Percentiles rank a stretch among this genome's conserved stretches.
phyloP scores from a whole-genome alignment of 1,140 invertebrate genomes.

The Thereuonema tuberculata region DNA sequence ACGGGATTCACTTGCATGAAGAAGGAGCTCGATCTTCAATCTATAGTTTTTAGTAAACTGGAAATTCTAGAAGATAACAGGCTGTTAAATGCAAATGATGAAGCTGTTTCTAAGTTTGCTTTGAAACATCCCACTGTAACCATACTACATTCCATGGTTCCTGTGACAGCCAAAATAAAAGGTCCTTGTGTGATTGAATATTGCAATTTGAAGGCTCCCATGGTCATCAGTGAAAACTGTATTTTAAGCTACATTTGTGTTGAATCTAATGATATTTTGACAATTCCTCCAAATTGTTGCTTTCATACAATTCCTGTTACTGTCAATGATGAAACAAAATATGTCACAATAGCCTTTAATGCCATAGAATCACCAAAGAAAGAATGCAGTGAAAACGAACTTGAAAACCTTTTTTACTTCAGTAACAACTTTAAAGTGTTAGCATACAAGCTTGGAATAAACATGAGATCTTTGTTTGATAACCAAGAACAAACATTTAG shows the following conservation, averaged over 20 bases:
- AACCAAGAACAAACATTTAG: conserved; percentile 13
- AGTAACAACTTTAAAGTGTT: conserved; percentile 21
- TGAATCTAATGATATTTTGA: conserved; percentile 4
- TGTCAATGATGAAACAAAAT: conserved; percentile 16
- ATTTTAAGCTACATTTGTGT: conserved; percentile 33
- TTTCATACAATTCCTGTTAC: conserved; percentile 31
- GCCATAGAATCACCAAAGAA: conserved; percentile 33
- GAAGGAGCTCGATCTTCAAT: too few relatives aligned
- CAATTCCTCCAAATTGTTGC: conserved; percentile 28
- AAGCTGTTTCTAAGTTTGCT: too few relatives aligned
- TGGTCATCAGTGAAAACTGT: conserved; percentile 25
- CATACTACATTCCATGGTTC: conserved; percentile 13
- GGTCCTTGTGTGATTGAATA: conserved; percentile 29
- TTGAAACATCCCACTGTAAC: conserved; percentile 1
- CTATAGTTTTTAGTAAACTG: too few relatives aligned
- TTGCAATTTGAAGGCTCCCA: conserved; percentile 27
- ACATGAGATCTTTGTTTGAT: background rate
- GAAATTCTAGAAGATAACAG: too few relatives aligned
- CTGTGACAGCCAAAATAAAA: conserved; percentile 5
- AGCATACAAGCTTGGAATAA: conserved; percentile 5
- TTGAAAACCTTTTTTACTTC: conserved; percentile 20
- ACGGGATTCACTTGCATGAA: too few relatives aligned
- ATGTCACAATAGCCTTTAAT: conserved; percentile 31
- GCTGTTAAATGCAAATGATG: too few relatives aligned
- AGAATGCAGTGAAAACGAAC: conserved; percentile 8